A percentile compares a stretch with the other conserved stretches of the same genome.
These are phyloP conservation scores for Gallinago nigripennis DNA, from an alignment of 2,797 vertebrate species.

Conservation along the genomic window DNA sequence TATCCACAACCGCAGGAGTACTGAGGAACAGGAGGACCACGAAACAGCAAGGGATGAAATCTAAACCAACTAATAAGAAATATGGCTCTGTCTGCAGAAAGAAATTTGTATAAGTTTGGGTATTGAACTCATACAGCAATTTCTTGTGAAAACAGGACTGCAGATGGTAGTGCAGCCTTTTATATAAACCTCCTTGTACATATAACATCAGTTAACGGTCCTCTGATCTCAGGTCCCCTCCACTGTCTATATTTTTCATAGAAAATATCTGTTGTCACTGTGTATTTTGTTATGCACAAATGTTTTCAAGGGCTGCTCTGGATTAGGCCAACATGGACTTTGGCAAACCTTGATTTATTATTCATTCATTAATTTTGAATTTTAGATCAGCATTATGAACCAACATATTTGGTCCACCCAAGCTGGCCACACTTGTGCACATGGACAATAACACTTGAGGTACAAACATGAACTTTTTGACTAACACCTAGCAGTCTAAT, in stretches of 20 bases:
- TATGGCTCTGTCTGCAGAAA: neutral
- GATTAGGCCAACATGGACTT: neutral
- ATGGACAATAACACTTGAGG: neutral
- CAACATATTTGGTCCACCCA: neutral
- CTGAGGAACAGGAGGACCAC: neutral
- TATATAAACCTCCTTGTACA: neutral
- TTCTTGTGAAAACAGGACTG: neutral
- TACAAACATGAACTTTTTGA: neutral
- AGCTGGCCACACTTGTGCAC: neutral
- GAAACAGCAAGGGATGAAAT: neutral
- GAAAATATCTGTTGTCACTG: neutral
- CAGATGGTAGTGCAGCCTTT: neutral
- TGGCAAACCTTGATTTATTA: neutral
- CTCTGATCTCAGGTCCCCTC: neutral
- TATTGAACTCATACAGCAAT: neutral
- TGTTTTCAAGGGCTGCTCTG: neutral
- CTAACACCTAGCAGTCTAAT: neutral
- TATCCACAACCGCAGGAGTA: neutral
- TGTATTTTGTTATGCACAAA: neutral
- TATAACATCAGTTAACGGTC: neutral
- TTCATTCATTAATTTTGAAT: neutral
- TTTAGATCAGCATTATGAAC: neutral
- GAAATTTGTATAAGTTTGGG: no score
- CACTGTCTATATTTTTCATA: neutral
- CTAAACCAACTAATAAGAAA: neutral